Evolutionary conservation across 2,113 vertebrate genomes (phyloP).

Genomic region (Aptenodytes forsteri): DNA sequence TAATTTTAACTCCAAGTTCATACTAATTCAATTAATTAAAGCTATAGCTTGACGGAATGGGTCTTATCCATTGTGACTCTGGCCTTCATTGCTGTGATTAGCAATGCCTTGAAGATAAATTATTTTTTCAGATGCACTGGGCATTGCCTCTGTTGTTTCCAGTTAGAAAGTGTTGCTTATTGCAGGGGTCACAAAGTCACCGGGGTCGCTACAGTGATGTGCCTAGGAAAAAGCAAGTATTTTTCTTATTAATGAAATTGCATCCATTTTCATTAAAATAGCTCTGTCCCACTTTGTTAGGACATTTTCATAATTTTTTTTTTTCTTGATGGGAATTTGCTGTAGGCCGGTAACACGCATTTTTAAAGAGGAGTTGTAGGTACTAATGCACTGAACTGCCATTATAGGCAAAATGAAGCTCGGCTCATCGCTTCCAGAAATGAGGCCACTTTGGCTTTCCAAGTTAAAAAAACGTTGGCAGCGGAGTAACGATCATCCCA

Average conservation of each 20-base stretch:
- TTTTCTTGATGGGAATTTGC: background rate
- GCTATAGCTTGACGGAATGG: background rate
- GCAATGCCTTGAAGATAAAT: background rate
- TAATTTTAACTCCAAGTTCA: background rate
- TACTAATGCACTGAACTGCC: background rate
- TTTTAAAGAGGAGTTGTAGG: background rate
- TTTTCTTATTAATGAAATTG: background rate
- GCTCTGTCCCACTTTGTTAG: background rate
- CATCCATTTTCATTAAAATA: constrained; percentile 2
- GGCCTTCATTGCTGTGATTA: background rate
- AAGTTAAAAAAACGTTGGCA: background rate
- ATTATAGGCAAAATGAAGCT: background rate
- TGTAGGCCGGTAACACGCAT: background rate
- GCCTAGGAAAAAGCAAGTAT: background rate
- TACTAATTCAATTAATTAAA: constrained; percentile 8
- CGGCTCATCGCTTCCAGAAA: background rate
- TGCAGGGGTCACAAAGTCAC: background rate
- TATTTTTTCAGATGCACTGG: background rate
- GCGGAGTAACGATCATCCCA: background rate
- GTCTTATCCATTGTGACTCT: background rate
- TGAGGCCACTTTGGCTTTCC: background rate
- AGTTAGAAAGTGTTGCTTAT: background rate
- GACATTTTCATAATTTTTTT: background rate
- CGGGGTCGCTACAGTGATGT: background rate
- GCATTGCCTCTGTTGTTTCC: background rate